Evolutionary conservation across 2,113 vertebrate genomes (phyloP).

Genomic region (Albula glossodonta): DNA sequence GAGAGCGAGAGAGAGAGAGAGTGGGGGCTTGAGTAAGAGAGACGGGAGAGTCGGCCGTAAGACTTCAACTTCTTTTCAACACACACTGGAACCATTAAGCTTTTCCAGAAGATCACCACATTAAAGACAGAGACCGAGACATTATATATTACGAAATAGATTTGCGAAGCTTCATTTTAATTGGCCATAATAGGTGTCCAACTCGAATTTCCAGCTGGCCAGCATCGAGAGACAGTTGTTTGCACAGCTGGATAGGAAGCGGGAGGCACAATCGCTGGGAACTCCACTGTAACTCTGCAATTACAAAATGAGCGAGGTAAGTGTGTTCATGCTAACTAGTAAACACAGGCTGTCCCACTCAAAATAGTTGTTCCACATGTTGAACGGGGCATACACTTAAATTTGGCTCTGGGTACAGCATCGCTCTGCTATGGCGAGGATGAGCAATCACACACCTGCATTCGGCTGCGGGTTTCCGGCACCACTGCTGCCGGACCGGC

Average conservation of each 20-base stretch:
- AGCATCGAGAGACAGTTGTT: neutral
- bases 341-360: neutral
- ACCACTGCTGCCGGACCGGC: neutral
- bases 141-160: slow-evolving; percentile 8
- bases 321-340: slow-evolving; percentile 4
- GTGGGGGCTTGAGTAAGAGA: neutral
- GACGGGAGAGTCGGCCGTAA: neutral
- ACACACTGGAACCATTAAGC: neutral
- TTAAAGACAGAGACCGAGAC: slow-evolving; percentile 7
- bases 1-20: neutral
- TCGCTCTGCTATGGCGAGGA: neutral
- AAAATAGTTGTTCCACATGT: neutral
- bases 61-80: neutral
- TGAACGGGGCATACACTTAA: neutral
- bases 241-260: neutral
- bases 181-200: neutral
- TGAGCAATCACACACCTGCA: neutral
- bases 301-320: slow-evolving; percentile 42
- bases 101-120: neutral
- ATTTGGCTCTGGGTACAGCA: neutral
- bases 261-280: neutral
- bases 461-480: neutral
- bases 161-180: neutral
- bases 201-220: neutral
- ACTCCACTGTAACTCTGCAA: neutral